Conservation (phyloP, 1,140 invertebrate genomes). For the Megalopta genalis region DNA sequence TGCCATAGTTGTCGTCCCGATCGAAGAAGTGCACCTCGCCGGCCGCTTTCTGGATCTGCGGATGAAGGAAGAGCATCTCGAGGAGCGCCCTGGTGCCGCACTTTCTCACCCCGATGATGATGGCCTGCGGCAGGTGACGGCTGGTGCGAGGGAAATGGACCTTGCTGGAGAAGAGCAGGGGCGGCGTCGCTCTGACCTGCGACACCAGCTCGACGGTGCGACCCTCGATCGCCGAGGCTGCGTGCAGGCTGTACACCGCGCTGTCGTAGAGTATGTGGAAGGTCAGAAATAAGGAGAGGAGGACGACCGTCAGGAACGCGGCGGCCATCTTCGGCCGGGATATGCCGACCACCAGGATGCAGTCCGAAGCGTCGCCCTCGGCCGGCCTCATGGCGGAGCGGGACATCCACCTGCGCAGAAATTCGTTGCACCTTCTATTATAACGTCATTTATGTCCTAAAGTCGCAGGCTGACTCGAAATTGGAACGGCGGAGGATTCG, state of each 20-base stretch:
- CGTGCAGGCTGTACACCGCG: constrained; percentile 88
- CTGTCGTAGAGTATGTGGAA: constrained; percentile 91
- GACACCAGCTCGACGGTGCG: constrained; percentile 63
- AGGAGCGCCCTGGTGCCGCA: constrained; percentile 95
- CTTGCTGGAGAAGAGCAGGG: constrained; percentile 73
- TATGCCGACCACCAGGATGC: constrained; percentile 88
- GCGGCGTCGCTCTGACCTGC: constrained; percentile 75
- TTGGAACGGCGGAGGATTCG: too few species aligned
- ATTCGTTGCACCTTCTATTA: too few species aligned
- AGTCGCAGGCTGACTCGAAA: too few species aligned
- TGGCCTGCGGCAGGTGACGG: constrained; percentile 86
- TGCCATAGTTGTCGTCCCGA: constrained; percentile 92
- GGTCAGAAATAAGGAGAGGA: constrained; percentile 88
- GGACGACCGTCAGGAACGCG: constrained; percentile 87
- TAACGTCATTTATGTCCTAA: too few species aligned
- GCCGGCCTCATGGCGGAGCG: constrained; percentile 88
- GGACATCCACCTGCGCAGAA: constrained; percentile 85
- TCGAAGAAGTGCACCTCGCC: constrained; percentile 98
- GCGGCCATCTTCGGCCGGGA: constrained; percentile 89
- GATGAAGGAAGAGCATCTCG: constrained; percentile 96
- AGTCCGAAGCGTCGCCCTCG: constrained; percentile 88
- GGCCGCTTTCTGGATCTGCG: constrained; percentile 94
- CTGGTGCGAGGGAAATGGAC: constrained; percentile 76
- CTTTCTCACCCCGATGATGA: constrained; percentile 96
- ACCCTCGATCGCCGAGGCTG: constrained; percentile 74